A percentile compares a stretch with the other conserved stretches of the same genome.
Evolutionary conservation across 1,140 invertebrate species (phyloP).

Genomic region (Parasteatoda tepidariorum): DNA sequence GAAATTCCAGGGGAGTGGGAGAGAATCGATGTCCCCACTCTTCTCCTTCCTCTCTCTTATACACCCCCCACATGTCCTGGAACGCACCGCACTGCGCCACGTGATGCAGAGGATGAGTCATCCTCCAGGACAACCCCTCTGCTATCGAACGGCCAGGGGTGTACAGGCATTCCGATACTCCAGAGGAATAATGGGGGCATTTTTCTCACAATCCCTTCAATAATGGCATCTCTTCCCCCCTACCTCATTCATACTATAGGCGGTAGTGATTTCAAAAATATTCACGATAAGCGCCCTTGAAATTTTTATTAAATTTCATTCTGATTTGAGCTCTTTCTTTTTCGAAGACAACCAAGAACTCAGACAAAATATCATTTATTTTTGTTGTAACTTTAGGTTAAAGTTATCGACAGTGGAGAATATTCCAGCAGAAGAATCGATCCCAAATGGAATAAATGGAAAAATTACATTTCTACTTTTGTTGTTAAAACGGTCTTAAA

Average conservation of each 20-base stretch:
- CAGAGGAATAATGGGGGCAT: background rate
- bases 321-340: too few species aligned
- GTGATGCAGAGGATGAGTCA: conserved; percentile 57
- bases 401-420: background rate
- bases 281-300: conserved; percentile 14
- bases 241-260: background rate
- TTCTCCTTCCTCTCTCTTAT: background rate
- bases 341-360: background rate
- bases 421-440: background rate
- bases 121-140: conserved; percentile 18
- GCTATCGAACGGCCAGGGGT: background rate
- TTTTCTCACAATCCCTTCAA: conserved; percentile 1
- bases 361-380: background rate
- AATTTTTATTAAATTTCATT: conserved; percentile 30
- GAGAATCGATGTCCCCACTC: conserved; percentile 5
- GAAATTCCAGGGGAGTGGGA: background rate
- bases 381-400: background rate
- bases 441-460: too few species aligned
- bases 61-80: conserved; percentile 9
- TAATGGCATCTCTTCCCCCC: background rate
- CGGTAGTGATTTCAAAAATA: background rate
- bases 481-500: too few species aligned
- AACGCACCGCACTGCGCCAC: conserved; percentile 53
- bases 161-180: conserved; percentile 11
- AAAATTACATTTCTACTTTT: too few species aligned